phyloP scores from a whole-genome alignment of 1,140 invertebrate genomes.

The Rhagoletis pomonella region DNA sequence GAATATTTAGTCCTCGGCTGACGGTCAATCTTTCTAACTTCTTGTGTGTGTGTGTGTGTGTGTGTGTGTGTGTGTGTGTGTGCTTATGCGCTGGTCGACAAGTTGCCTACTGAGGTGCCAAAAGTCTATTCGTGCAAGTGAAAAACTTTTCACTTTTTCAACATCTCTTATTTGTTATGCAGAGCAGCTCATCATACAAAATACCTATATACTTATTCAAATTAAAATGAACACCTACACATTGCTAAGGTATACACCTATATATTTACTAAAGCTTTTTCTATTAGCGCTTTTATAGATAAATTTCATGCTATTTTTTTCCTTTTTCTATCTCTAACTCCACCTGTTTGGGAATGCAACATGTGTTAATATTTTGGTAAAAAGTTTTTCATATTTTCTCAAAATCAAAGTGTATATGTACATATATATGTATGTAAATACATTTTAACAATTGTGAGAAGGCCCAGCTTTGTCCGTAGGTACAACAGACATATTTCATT shows the following conservation, averaged over 20 bases:
- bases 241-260: background rate
- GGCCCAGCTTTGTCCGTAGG: no score
- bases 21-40: background rate
- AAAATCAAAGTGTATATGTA: background rate
- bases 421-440: background rate
- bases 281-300: background rate
- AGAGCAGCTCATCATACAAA: background rate
- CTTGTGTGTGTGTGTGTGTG: background rate
- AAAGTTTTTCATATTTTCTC: slow-evolving; percentile 34
- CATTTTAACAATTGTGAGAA: background rate
- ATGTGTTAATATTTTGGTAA: slow-evolving; percentile 34
- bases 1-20: background rate
- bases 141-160: slow-evolving; percentile 19
- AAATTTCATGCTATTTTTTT: background rate
- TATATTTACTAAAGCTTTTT: slow-evolving; percentile 4
- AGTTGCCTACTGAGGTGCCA: slow-evolving; percentile 19
- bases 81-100: background rate
- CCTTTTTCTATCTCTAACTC: background rate
- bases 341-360: slow-evolving; percentile 20
- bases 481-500: no score
- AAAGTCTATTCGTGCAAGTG: slow-evolving; percentile 41
- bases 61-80: background rate
- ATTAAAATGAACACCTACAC: background rate
- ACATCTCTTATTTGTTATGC: slow-evolving; percentile 35
- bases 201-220: background rate